Conservation (phyloP, 1,140 invertebrate genomes). For the Ceratosolen fusciceps region DNA sequence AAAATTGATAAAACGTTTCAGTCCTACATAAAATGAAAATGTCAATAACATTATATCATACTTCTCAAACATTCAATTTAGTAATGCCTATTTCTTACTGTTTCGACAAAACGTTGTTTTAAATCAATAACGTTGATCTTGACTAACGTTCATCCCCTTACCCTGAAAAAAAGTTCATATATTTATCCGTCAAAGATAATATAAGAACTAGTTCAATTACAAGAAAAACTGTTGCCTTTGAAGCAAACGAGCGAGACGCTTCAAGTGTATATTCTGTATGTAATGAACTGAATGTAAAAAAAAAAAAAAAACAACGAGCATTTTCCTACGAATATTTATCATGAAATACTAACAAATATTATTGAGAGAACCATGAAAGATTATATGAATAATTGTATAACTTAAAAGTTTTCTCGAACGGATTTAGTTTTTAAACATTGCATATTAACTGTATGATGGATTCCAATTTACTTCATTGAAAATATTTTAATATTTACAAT, state of each 20-base stretch:
- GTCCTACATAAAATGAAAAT: background rate
- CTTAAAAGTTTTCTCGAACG: background rate
- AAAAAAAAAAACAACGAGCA: slow-evolving; percentile 33
- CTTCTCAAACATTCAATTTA: background rate
- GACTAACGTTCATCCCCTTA: slow-evolving; percentile 38
- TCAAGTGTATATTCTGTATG: slow-evolving; percentile 36
- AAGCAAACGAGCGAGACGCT: slow-evolving; percentile 26
- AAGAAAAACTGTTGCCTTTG: slow-evolving; percentile 36
- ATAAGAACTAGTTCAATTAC: slow-evolving; percentile 37
- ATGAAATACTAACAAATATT: slow-evolving; percentile 30
- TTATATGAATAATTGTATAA: too few relatives aligned
- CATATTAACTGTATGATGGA: background rate
- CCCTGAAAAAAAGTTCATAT: slow-evolving; percentile 15
- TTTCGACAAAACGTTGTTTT: slow-evolving; percentile 19
- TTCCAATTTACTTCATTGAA: too few relatives aligned
- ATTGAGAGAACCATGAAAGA: background rate
- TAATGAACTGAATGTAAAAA: slow-evolving; percentile 41
- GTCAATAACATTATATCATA: background rate
- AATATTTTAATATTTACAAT: too few relatives aligned
- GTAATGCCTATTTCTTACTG: background rate
- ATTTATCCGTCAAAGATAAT: slow-evolving; percentile 38
- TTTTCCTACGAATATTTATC: slow-evolving; percentile 32
- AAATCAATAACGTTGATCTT: slow-evolving; percentile 49
- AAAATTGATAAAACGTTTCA: background rate
- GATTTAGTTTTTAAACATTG: background rate